A percentile compares a stretch with the other conserved stretches of the same genome.
Evolutionary conservation across 2,797 vertebrate species (phyloP).

Genomic region (Arctocebus calabarensis): DNA sequence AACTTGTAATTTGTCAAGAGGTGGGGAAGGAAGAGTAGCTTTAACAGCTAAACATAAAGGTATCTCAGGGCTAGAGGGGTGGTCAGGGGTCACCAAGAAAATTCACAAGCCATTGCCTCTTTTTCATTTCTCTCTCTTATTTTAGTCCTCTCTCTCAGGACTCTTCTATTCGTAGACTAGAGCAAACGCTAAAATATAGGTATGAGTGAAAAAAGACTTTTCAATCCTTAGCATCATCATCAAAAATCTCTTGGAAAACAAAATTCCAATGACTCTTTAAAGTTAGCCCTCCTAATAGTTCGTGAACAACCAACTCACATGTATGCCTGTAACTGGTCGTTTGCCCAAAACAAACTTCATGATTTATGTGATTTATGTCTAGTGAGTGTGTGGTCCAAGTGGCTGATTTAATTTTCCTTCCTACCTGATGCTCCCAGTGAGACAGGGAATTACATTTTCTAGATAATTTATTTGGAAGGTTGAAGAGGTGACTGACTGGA

Average conservation of each 20-base stretch:
- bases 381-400: background rate
- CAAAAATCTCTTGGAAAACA: background rate
- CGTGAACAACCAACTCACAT: background rate
- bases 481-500: background rate
- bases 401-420: slow-evolving; percentile 26
- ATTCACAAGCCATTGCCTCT: background rate
- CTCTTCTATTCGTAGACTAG: background rate
- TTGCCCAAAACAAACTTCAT: background rate
- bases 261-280: background rate
- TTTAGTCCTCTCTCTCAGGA: background rate
- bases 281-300: background rate
- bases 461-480: slow-evolving; percentile 57
- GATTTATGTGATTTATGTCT: background rate
- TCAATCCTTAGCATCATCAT: background rate
- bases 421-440: background rate
- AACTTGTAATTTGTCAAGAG: slow-evolving; percentile 75
- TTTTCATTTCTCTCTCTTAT: background rate
- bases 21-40: slow-evolving; percentile 29
- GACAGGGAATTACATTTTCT: background rate
- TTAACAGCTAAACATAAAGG: background rate
- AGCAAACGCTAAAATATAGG: background rate
- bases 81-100: background rate
- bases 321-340: background rate
- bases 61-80: background rate
- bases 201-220: background rate